phyloP scores from a whole-genome alignment of 2,797 vertebrate species.

The Pipistrellus pipistrellus region DNA sequence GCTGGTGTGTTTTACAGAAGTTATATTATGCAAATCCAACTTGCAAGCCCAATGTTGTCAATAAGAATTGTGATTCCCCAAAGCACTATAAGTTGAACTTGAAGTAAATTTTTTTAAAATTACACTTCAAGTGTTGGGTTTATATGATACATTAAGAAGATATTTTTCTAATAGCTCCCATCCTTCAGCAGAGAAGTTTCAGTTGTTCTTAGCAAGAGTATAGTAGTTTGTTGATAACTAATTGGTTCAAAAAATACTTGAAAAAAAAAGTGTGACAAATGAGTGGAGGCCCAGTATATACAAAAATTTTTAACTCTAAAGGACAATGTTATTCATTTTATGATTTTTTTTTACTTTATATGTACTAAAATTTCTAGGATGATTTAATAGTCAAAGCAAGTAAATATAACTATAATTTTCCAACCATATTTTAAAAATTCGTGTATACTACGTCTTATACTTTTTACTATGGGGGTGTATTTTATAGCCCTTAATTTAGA shows the following conservation, averaged over 20 bases:
- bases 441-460: background rate
- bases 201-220: background rate
- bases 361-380: background rate
- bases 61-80: background rate
- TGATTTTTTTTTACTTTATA: background rate
- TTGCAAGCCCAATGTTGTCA: background rate
- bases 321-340: background rate
- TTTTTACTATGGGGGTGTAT: background rate
- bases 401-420: background rate
- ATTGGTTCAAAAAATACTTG: background rate
- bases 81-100: background rate
- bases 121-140: background rate
- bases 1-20: background rate
- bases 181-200: background rate
- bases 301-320: background rate
- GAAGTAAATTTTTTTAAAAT: conserved; percentile 26
- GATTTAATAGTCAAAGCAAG: conserved; percentile 26
- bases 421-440: conserved; percentile 10
- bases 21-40: background rate
- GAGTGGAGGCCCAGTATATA: background rate
- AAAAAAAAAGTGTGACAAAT: background rate
- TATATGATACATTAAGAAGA: background rate
- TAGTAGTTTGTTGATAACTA: background rate
- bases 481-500: conserved; percentile 43
- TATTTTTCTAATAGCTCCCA: conserved; percentile 22